phyloP scores from a whole-genome alignment of 2,888 invertebrate genomes.

The Embidobia sp. region DNA sequence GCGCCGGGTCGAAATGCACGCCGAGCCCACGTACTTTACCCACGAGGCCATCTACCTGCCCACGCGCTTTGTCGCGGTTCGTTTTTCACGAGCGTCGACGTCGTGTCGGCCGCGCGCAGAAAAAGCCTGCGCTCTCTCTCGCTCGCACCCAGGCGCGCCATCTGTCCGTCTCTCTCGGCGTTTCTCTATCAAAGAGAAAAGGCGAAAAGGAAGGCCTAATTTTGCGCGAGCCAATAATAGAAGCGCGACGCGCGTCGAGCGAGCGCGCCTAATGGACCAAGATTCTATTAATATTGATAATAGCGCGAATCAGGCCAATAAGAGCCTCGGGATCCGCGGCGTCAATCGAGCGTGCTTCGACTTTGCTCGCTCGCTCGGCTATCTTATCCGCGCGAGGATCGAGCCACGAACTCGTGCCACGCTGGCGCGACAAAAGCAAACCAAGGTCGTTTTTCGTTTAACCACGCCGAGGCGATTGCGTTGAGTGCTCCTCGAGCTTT shows the following conservation, averaged over 20 bases:
- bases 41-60: slow-evolving; percentile 61
- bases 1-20: slow-evolving; percentile 48
- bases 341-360: slow-evolving; percentile 55
- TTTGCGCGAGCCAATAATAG: slow-evolving; percentile 54
- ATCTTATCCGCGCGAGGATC: slow-evolving; percentile 42
- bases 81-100: slow-evolving; percentile 42
- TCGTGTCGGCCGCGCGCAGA: slow-evolving; percentile 52
- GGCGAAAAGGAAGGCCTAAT: slow-evolving; percentile 59
- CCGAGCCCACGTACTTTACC: slow-evolving; percentile 52
- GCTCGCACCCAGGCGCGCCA: not conserved
- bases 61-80: slow-evolving; percentile 50
- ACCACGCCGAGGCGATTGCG: slow-evolving; percentile 10
- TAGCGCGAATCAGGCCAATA: slow-evolving; percentile 74
- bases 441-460: slow-evolving; percentile 49
- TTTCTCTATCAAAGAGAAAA: slow-evolving; percentile 39
- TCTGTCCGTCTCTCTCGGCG: not conserved
- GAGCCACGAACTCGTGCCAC: slow-evolving; percentile 49
- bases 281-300: slow-evolving; percentile 73
- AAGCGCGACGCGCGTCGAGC: slow-evolving; percentile 30
- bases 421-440: slow-evolving; percentile 22
- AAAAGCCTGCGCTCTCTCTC: slow-evolving; percentile 27
- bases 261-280: slow-evolving; percentile 69
- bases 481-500: slow-evolving; percentile 18
- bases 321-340: slow-evolving; percentile 66
- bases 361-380: slow-evolving; percentile 40